A percentile compares a stretch with the other conserved stretches of the same genome.
Evolutionary conservation across 2,888 invertebrate genomes (phyloP).

Genomic region (Scotopteryx bipunctaria): DNA sequence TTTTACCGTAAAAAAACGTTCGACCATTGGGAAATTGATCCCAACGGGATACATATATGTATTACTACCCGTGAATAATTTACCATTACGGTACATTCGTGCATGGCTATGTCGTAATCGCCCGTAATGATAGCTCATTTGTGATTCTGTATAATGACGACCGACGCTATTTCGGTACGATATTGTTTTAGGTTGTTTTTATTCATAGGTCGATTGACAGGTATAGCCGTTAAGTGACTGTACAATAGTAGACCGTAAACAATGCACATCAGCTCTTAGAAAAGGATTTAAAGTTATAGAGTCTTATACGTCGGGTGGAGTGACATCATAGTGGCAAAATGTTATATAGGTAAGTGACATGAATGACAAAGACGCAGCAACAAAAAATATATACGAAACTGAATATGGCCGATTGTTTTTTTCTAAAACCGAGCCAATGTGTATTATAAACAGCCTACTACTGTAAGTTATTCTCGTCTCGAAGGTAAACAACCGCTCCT

Average conservation of each 20-base stretch:
- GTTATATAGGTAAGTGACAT: too few relatives aligned
- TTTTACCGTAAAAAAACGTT: not conserved
- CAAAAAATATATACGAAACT: too few relatives aligned
- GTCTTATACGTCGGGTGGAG: too few relatives aligned
- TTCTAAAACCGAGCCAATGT: too few relatives aligned
- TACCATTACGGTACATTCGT: conserved; percentile 15
- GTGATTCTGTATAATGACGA: conserved; percentile 30
- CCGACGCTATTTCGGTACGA: conserved; percentile 35
- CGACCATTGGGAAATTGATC: conserved; percentile 6
- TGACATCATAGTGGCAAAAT: too few relatives aligned
- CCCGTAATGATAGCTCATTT: conserved; percentile 26
- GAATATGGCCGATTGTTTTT: too few relatives aligned
- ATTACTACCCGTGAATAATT: conserved; percentile 23
- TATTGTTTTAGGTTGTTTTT: conserved; percentile 28
- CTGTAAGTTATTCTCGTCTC: too few relatives aligned
- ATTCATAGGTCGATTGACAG: conserved; percentile 21
- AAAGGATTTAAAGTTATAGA: too few relatives aligned
- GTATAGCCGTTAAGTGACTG: conserved; percentile 6
- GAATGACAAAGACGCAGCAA: too few relatives aligned
- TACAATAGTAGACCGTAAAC: not conserved
- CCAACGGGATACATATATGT: conserved; percentile 19
- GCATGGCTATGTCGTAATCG: conserved; percentile 22
- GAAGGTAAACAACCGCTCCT: too few relatives aligned
- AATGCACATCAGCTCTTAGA: not conserved
- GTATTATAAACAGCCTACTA: too few relatives aligned